Evolutionary conservation across 2,113 vertebrate genomes (phyloP).

Genomic region (Notiomystis cincta): DNA sequence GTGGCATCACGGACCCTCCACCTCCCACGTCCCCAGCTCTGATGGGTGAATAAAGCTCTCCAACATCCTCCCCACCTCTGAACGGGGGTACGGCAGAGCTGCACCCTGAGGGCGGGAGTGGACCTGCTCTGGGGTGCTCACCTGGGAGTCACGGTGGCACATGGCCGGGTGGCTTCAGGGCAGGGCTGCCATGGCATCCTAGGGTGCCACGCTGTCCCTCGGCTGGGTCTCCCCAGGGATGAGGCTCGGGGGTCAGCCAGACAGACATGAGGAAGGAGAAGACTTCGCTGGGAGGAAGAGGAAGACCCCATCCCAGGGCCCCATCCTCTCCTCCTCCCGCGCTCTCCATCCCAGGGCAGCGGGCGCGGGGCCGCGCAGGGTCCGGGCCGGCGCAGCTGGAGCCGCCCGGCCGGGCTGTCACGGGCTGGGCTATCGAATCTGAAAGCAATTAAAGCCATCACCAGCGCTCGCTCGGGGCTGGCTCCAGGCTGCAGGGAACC

Average conservation of each 20-base stretch:
- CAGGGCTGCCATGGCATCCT: not conserved
- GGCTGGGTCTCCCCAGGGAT: not conserved
- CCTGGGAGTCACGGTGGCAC: not conserved
- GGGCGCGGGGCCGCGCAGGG: not conserved
- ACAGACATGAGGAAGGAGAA: not conserved
- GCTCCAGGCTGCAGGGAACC: conserved; percentile 75
- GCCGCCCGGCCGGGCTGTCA: conserved; percentile 43
- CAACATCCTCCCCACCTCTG: accelerated
- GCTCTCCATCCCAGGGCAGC: not conserved
- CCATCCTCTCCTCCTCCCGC: not conserved
- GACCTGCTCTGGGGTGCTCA: not conserved
- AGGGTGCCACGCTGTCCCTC: not conserved
- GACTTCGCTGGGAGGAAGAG: not conserved
- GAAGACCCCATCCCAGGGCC: not conserved
- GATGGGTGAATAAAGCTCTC: not conserved
- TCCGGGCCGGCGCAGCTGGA: not conserved
- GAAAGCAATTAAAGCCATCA: conserved; percentile 81
- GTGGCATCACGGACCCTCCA: accelerated
- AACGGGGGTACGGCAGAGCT: not conserved
- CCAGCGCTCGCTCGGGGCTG: conserved; percentile 74
- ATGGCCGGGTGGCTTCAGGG: not conserved
- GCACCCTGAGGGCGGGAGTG: not conserved
- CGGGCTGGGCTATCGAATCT: conserved; percentile 67
- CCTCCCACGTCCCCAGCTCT: not conserved
- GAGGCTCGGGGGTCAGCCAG: not conserved